These are phyloP conservation scores for Cephus pulcher DNA, from an alignment of 2,888 invertebrate genomes.

Conservation along the genomic window DNA sequence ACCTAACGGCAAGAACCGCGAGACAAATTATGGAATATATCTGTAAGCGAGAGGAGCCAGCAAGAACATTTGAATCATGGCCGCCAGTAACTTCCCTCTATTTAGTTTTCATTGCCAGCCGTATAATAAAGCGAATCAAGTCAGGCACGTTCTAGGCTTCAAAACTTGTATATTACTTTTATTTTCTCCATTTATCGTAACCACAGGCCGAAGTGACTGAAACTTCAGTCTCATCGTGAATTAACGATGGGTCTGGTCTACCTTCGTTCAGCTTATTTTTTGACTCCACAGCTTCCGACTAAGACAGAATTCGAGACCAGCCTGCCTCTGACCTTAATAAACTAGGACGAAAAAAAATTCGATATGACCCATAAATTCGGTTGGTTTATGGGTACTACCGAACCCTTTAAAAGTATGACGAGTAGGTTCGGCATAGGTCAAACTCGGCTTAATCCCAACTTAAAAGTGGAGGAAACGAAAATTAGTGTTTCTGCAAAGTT, in stretches of 20 bases:
- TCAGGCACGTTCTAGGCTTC: not conserved
- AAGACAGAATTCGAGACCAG: not conserved
- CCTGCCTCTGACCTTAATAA: not conserved
- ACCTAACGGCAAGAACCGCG: conserved; percentile 44
- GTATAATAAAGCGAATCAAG: not conserved
- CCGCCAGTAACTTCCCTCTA: not conserved
- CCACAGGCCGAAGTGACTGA: too few relatives aligned
- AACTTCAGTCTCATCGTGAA: too few relatives aligned
- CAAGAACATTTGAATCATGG: not conserved
- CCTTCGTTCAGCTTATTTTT: too few relatives aligned
- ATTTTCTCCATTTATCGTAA: not conserved
- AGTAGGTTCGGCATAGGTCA: too few relatives aligned
- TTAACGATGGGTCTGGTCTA: too few relatives aligned
- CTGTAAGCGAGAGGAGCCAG: conserved; percentile 25
- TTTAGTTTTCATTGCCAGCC: not conserved
- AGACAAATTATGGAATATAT: conserved; percentile 52
- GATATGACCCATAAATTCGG: not conserved
- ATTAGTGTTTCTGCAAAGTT: too few relatives aligned
- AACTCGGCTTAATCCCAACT: too few relatives aligned
- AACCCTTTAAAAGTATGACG: not conserved
- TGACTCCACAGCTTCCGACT: too few relatives aligned
- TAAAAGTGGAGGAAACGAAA: too few relatives aligned
- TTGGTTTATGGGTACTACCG: not conserved
- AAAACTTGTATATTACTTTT: not conserved
- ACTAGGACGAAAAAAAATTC: not conserved